Evolutionary conservation across 2,797 vertebrate species (phyloP).

Genomic region (Melanotaenia boesemani): DNA sequence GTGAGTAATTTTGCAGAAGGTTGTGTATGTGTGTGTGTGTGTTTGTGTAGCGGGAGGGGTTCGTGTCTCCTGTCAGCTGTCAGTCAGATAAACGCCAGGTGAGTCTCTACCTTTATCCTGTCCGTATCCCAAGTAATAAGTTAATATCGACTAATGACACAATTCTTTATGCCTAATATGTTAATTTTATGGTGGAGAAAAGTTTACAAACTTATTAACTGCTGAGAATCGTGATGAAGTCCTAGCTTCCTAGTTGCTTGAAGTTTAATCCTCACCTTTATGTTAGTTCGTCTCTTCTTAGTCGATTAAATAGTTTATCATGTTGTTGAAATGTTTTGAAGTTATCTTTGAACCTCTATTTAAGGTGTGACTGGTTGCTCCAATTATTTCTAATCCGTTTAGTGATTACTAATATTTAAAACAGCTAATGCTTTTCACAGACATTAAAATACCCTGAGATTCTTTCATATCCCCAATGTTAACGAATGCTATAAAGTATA

Average conservation of each 20-base stretch:
- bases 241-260: background rate
- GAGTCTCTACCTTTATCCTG: slow-evolving; percentile 21
- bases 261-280: background rate
- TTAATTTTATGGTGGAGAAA: background rate
- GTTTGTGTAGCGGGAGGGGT: slow-evolving; percentile 17
- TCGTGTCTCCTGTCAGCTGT: slow-evolving; percentile 46
- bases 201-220: slow-evolving; percentile 23
- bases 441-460: background rate
- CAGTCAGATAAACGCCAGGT: slow-evolving; percentile 52
- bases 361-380: background rate
- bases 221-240: background rate
- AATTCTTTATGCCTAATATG: rapidly evolving
- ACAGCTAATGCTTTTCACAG: background rate
- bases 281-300: background rate
- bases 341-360: background rate
- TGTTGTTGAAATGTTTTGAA: background rate
- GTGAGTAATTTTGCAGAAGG: background rate
- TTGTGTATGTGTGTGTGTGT: slow-evolving; percentile 9
- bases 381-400: background rate
- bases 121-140: rapidly evolving
- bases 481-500: background rate
- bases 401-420: background rate
- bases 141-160: rapidly evolving
- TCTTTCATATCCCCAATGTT: background rate
- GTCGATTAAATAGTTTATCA: background rate